A percentile compares a stretch with the other conserved stretches of the same genome.
phyloP scores from a whole-genome alignment of 2,888 invertebrate species.

The Phengaris arion region DNA sequence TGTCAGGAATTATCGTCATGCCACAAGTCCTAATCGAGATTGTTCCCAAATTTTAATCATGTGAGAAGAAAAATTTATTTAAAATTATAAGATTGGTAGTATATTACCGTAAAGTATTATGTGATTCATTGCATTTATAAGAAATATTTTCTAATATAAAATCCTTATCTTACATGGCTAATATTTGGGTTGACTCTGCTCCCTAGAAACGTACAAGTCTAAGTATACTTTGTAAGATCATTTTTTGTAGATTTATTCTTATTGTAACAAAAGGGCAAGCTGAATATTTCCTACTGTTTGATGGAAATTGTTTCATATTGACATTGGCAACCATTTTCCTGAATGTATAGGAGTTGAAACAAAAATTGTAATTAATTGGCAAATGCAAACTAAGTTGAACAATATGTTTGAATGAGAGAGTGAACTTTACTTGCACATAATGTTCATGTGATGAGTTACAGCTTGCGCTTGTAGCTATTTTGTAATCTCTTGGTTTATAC shows the following conservation, averaged over 20 bases:
- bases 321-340: neutral
- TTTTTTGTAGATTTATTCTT: slow-evolving; percentile 70
- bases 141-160: slow-evolving; percentile 46
- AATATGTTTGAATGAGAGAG: neutral
- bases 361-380: neutral
- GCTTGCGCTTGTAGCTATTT: slow-evolving; percentile 57
- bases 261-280: slow-evolving; percentile 35
- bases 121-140: slow-evolving; percentile 64
- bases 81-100: slow-evolving; percentile 51
- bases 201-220: slow-evolving; percentile 75
- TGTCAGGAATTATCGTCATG: slow-evolving; percentile 66
- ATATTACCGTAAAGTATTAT: slow-evolving; percentile 45
- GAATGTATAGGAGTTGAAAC: neutral
- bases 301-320: neutral
- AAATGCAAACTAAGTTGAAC: neutral
- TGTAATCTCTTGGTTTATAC: slow-evolving; percentile 74
- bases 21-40: slow-evolving; percentile 66
- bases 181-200: slow-evolving; percentile 68
- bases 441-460: slow-evolving; percentile 36
- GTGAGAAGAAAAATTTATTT: slow-evolving; percentile 50
- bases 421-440: slow-evolving; percentile 11
- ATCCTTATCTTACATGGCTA: slow-evolving; percentile 58
- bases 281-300: slow-evolving; percentile 14
- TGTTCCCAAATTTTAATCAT: slow-evolving; percentile 65
- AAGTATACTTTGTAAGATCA: slow-evolving; percentile 74